Evolutionary conservation across 1,140 invertebrate genomes (phyloP).

Genomic region (Acyrthosiphon pisum): DNA sequence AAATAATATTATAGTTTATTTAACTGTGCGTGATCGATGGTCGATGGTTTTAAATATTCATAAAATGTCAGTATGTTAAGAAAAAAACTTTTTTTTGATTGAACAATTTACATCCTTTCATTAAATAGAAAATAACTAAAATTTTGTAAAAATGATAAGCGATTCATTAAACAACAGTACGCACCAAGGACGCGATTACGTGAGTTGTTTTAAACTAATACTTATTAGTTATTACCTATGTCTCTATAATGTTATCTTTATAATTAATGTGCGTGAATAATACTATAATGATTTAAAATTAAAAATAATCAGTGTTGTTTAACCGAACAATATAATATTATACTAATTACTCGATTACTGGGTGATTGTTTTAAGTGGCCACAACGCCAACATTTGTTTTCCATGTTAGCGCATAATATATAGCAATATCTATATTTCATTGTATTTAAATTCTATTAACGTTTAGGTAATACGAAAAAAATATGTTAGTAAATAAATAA

Average conservation of each 20-base stretch:
- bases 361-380: not conserved
- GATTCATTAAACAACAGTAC: constrained; percentile 9
- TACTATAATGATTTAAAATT: not conserved
- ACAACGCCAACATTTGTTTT: not conserved
- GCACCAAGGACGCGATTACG: constrained; percentile 42
- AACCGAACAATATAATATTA: not conserved
- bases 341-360: not conserved
- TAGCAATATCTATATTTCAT: not conserved
- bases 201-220: constrained; percentile 28
- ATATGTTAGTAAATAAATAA: not conserved
- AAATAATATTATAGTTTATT: constrained; percentile 13
- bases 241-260: not conserved
- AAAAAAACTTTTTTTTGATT: not conserved
- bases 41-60: not conserved
- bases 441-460: not conserved
- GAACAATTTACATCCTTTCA: not conserved
- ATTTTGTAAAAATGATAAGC: not conserved
- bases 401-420: not conserved
- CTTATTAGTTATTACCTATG: not conserved
- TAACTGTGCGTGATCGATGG: constrained; percentile 34
- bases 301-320: not conserved
- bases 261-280: constrained; percentile 5
- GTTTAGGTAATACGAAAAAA: not conserved
- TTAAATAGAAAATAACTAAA: not conserved
- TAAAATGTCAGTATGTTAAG: not conserved